Evolutionary conservation across 2,888 invertebrate genomes (phyloP), one percentile per base, ranked within the genome.

Genomic region (Cheiracanthium punctorium): DNA sequence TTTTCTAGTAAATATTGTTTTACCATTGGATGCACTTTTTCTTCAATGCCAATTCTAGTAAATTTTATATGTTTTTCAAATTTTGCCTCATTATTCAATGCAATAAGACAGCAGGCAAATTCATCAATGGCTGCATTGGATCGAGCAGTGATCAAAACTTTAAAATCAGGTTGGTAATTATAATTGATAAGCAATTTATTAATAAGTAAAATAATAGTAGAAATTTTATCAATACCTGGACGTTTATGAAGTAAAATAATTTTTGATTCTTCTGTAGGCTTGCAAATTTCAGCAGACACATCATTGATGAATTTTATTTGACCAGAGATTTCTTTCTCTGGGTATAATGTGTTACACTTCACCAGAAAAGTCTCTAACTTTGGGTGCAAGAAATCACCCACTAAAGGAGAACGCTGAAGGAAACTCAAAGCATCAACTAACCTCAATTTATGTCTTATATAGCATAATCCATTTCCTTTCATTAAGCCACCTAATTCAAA

Each of bases 91-190:
- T 85, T 91, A 72, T 94, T 92, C 2, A 94, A 93, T 2, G 93
- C 91, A 0, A 94, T 91, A 24, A 97, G 91, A 88, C 95, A 93
- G 4, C 93, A 90, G 2, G 95, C 94, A 1, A 97, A 93, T 90
- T 95, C 95, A 92, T 97, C 97, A 8, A 97, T 94, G 0, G 97
- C 97, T 0, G 95, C 95, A 92, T 97, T 97, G 64, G 96, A 96
- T 30, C 96, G 96, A 0, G 97, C 95, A 90, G 96, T 95, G 37
- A 98, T 93, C 32, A 97, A 92, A 82, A 97, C 94, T 87, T 92
- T 91, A 37, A 12, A 37, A 8, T 10, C 12, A 12, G 91, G 90
- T 90, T 88, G 43, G n/a, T 20, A 2, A 58, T 29, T 41, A 12
- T n/a, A 41, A 14, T 52, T 17, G 41, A 58, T 14, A n/a, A 91